A percentile compares a stretch with the other conserved stretches of the same genome.
Conservation (phyloP, 2,113 vertebrate genomes). For the Cyprinus carpio region DNA sequence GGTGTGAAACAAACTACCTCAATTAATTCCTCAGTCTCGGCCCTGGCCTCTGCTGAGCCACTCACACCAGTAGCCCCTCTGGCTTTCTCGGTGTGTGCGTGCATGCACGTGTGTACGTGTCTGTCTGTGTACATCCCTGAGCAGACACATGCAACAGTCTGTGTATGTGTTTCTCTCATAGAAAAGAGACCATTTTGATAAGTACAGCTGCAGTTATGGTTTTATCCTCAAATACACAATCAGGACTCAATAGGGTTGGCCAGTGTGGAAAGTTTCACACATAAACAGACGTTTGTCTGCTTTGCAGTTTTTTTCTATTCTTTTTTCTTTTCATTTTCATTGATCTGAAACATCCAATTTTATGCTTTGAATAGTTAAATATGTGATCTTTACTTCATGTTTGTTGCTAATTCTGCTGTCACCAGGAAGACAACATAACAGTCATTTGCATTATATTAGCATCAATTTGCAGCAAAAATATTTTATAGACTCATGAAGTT, state of each 20-base stretch:
- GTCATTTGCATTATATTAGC: neutral
- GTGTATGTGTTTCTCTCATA: neutral
- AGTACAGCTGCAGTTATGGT: slow-evolving; percentile 19
- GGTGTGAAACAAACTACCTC: slow-evolving; percentile 80
- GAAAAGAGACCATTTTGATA: slow-evolving; percentile 8
- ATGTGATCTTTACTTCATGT: neutral
- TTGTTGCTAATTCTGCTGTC: neutral
- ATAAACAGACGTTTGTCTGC: neutral
- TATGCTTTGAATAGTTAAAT: neutral
- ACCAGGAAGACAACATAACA: neutral
- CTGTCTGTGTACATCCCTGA: slow-evolving; percentile 34
- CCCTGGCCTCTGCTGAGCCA: slow-evolving; percentile 71
- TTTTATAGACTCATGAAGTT: neutral
- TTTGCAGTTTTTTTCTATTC: neutral
- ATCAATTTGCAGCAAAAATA: neutral
- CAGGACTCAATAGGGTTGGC: neutral
- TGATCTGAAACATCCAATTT: neutral
- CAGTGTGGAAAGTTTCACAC: neutral
- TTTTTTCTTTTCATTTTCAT: neutral
- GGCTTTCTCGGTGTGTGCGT: slow-evolving; percentile 50
- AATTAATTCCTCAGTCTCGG: slow-evolving; percentile 76
- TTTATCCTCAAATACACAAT: slow-evolving; percentile 21
- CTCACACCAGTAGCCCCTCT: slow-evolving; percentile 63
- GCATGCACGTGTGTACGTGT: slow-evolving; percentile 37
- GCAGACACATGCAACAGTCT: neutral